phyloP scores from a whole-genome alignment of 2,888 invertebrate genomes.

The Biston betularia region DNA sequence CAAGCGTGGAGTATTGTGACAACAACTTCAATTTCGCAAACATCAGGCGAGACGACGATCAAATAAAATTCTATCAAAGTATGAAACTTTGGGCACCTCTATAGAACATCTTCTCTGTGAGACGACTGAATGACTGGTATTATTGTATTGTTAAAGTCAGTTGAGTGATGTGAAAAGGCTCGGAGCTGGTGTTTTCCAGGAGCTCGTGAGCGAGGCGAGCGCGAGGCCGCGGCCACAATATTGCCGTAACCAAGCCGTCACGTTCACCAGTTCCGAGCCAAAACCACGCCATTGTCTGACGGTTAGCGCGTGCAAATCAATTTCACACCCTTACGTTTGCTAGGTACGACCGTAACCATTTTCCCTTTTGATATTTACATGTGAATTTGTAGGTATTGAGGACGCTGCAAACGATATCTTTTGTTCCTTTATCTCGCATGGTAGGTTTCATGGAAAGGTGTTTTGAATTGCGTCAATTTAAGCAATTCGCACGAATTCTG shows the following conservation, averaged over 20 bases:
- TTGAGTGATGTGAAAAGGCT: constrained; percentile 47
- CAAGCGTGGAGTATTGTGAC: no score
- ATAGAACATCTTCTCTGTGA: no score
- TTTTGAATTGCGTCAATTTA: constrained; percentile 24
- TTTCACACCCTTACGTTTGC: constrained; percentile 70
- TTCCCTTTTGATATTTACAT: constrained; percentile 72
- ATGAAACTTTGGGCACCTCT: no score
- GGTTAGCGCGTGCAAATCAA: constrained; percentile 70
- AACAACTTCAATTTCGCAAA: no score
- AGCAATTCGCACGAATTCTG: constrained; percentile 11
- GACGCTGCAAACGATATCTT: constrained; percentile 25
- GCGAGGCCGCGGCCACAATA: constrained; percentile 70
- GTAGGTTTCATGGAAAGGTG: constrained; percentile 34
- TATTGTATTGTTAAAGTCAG: constrained; percentile 40
- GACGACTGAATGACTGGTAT: constrained; percentile 41
- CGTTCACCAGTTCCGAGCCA: constrained; percentile 62
- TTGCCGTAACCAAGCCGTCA: constrained; percentile 67
- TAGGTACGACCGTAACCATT: constrained; percentile 61
- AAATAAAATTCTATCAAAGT: no score
- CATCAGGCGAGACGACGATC: no score
- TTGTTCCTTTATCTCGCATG: constrained; percentile 29
- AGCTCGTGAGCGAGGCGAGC: constrained; percentile 66
- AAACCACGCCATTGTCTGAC: constrained; percentile 64
- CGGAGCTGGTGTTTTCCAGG: constrained; percentile 47
- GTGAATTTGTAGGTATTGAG: constrained; percentile 52